Evolutionary conservation across 2,888 invertebrate genomes (phyloP), one percentile per base, ranked within the genome.

Genomic region (Seladonia tumulorum): DNA sequence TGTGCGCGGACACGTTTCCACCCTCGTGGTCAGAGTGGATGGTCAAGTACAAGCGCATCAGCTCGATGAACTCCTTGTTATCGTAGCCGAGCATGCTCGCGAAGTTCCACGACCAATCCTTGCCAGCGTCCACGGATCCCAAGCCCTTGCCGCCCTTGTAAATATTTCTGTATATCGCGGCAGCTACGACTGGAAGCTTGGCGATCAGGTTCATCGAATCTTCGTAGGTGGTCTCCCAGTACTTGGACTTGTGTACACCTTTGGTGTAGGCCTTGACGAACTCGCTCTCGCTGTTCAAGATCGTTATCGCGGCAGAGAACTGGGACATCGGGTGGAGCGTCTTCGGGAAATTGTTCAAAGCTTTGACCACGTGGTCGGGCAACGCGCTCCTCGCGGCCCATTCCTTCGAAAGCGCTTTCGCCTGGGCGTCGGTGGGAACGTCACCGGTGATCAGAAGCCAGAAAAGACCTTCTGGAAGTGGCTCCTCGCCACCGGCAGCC

Each of bases 21-120:
- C 99, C 99, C 95, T 99, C 99, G 95, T 99, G 99, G 95, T 99
- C 99, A 87, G 96, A 96, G 96, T 99, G 99, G 93, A 99, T 98
- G 84, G 98, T 98, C 89, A 99, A 97, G 95, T 99, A 99, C 53
- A 99, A 96, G 81, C 99, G 96, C 97, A 99, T 97, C 78, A 99
- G 96, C 95, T 99, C 99, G 74, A 97, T 97, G 95, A 99, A 99
- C 91, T 97, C 94, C 5, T 97, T 96, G 94, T 98, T 97, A 89
- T 98, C 97, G 95, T 97, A 99, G 83, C 99, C 99, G 88, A 99
- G 96, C 98, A 99, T 99, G 90, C 96, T 96, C 89, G 97, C 96
- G 95, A 99, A 99, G 96, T 99, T 99, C 95, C 97, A 97, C 76
- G 98, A 97, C 98, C 99, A 99, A 95, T 99, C 99, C 95, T 98